Percentiles rank a stretch among this genome's conserved stretches.
phyloP scores from a whole-genome alignment of 2,888 invertebrate species.

The Tromatobia lineatoria region DNA sequence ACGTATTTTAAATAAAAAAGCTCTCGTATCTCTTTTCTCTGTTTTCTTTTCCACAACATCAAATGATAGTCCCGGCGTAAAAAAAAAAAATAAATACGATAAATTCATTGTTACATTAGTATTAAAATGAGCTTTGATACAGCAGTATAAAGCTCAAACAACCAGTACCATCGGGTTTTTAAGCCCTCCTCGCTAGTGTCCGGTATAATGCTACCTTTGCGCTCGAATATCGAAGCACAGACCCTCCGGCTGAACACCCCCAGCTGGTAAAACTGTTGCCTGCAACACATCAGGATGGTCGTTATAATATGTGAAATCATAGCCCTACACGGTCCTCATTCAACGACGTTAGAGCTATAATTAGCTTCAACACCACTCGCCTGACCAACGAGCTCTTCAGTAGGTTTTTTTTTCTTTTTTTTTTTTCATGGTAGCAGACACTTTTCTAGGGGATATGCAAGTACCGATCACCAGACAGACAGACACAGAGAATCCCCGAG shows the following conservation, averaged over 20 bases:
- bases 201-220: conserved; percentile 23
- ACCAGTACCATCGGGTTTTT: background rate
- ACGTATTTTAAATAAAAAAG: too few species aligned
- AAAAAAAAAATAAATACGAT: too few species aligned
- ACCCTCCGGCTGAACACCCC: conserved; percentile 13
- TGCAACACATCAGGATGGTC: conserved; percentile 9
- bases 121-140: background rate
- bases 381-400: background rate
- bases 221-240: background rate
- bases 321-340: conserved; percentile 5
- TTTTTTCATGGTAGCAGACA: conserved; percentile 16
- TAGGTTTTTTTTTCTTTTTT: background rate
- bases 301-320: conserved; percentile 7
- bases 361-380: conserved; percentile 28
- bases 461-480: conserved; percentile 22
- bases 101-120: background rate
- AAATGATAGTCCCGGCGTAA: too few species aligned
- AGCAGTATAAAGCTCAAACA: background rate
- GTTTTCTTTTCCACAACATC: too few species aligned
- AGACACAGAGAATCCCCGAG: conserved; percentile 33
- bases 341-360: conserved; percentile 20
- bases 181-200: background rate
- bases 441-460: background rate
- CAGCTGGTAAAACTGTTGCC: background rate
- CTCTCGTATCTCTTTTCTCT: too few species aligned